phyloP scores from a whole-genome alignment of 1,140 invertebrate species.

The Trachymyrmex cornetzi region DNA sequence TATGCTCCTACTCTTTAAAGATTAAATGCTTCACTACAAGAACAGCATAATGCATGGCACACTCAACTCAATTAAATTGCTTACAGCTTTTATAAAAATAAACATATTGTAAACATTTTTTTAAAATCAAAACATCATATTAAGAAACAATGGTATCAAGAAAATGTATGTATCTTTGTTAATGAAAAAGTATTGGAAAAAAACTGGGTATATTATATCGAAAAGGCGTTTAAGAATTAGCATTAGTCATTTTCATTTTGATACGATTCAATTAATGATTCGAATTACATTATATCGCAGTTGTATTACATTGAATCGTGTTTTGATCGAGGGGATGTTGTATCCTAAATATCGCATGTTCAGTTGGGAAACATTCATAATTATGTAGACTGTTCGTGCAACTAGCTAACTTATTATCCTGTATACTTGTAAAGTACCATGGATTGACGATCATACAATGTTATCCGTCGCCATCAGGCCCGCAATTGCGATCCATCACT shows the following conservation, averaged over 20 bases:
- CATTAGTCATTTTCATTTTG: background rate
- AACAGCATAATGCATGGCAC: too few species aligned
- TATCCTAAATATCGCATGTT: conserved; percentile 1
- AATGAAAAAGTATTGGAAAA: too few species aligned
- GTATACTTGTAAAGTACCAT: background rate
- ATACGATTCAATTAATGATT: conserved; percentile 5
- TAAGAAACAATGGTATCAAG: too few species aligned
- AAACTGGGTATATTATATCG: too few species aligned
- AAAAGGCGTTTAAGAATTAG: background rate
- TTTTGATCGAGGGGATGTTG: background rate
- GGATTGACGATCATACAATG: conserved; percentile 75
- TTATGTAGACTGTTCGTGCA: conserved; percentile 23
- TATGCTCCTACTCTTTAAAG: too few species aligned
- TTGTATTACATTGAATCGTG: background rate
- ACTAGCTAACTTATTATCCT: conserved; percentile 29
- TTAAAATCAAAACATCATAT: too few species aligned
- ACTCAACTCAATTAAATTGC: too few species aligned
- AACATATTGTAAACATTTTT: too few species aligned
- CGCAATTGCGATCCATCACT: conserved; percentile 74
- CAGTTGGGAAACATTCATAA: conserved; percentile 40
- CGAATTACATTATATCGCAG: background rate
- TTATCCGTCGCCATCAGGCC: conserved; percentile 77
- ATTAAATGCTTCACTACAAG: too few species aligned
- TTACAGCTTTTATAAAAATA: too few species aligned
- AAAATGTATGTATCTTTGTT: too few species aligned